phyloP scores from a whole-genome alignment of 2,888 invertebrate genomes.

The Ochlodes sylvanus region DNA sequence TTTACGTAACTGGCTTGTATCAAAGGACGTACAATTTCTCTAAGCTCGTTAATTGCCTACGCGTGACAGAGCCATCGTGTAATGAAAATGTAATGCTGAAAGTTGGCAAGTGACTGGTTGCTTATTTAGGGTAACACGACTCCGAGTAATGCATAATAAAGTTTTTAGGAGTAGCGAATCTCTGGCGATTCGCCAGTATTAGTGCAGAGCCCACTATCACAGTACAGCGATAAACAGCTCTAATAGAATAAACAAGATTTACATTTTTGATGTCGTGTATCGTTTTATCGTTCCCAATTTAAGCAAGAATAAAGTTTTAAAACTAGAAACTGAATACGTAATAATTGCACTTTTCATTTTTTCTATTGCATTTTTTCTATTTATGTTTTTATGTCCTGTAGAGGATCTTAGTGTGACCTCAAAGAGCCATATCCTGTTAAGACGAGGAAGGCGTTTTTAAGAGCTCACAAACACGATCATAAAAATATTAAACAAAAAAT shows the following conservation, averaged over 20 bases:
- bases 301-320: no score
- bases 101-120: conserved; percentile 77
- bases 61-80: conserved; percentile 56
- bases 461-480: no score
- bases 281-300: not conserved
- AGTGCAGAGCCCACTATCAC: conserved; percentile 54
- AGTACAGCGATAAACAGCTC: conserved; percentile 43
- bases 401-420: no score
- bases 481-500: no score
- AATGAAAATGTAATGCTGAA: conserved; percentile 78
- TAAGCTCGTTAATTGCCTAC: conserved; percentile 48
- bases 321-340: no score
- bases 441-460: no score
- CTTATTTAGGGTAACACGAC: conserved; percentile 75
- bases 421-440: no score
- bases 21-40: not conserved
- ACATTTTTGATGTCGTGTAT: not conserved
- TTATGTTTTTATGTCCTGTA: no score
- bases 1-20: no score
- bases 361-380: no score
- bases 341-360: no score
- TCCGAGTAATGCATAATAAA: conserved; percentile 78
- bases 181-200: conserved; percentile 66
- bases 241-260: conserved; percentile 4
- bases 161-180: conserved; percentile 65